phyloP scores from a whole-genome alignment of 2,113 vertebrate species.

The Hirundichthys speculiger region DNA sequence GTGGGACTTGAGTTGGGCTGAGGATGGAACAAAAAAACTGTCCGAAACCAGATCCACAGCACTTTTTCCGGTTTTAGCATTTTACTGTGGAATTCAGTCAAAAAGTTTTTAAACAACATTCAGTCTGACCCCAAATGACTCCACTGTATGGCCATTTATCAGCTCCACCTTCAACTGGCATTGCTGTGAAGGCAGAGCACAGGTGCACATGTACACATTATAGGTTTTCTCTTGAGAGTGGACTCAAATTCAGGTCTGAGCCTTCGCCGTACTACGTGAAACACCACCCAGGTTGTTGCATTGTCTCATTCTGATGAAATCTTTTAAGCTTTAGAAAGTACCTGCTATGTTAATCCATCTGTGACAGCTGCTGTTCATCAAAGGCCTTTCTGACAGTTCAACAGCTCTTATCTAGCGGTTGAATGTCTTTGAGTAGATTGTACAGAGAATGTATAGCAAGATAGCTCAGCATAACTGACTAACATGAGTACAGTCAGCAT shows the following conservation, averaged over 20 bases:
- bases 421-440: slow-evolving; percentile 36
- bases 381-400: slow-evolving; percentile 32
- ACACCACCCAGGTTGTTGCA: slow-evolving; percentile 16
- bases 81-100: no score
- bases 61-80: background rate
- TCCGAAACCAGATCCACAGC: no score
- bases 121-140: background rate
- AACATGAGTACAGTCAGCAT: slow-evolving; percentile 43
- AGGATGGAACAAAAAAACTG: no score
- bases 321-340: slow-evolving; percentile 43
- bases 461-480: slow-evolving; percentile 32
- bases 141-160: no score
- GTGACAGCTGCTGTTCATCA: slow-evolving; percentile 40
- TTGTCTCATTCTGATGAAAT: slow-evolving; percentile 47
- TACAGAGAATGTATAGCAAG: slow-evolving; percentile 34
- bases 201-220: background rate
- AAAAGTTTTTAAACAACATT: background rate
- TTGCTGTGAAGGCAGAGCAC: no score
- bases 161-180: no score
- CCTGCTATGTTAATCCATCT: slow-evolving; percentile 60
- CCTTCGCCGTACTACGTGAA: slow-evolving; percentile 28
- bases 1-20: no score
- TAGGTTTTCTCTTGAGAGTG: background rate
- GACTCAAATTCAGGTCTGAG: slow-evolving; percentile 7
- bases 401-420: slow-evolving; percentile 51